Evolutionary conservation across 2,797 vertebrate species (phyloP).

Genomic region (Manis crassicaudata): DNA sequence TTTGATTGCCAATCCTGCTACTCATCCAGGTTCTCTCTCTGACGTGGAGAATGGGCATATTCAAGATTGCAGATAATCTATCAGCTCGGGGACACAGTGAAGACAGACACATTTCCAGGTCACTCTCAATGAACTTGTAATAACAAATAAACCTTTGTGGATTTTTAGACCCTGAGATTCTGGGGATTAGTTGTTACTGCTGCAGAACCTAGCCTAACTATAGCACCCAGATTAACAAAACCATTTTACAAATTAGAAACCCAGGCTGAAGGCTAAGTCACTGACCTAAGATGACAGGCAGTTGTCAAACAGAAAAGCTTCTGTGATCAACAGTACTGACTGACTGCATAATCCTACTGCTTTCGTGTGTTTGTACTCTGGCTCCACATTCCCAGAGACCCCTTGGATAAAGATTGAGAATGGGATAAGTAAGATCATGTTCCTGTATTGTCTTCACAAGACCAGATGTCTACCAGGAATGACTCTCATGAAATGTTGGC

Average conservation of each 20-base stretch:
- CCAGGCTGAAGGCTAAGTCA: not conserved
- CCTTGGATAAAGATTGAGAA: not conserved
- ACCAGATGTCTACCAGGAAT: not conserved
- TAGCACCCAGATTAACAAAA: not conserved
- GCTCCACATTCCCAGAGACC: not conserved
- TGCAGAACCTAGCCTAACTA: not conserved
- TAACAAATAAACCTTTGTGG: conserved; percentile 11
- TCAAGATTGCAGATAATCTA: not conserved
- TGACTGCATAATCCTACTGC: not conserved
- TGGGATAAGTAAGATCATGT: not conserved
- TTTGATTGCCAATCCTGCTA: not conserved
- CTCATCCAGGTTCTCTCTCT: not conserved
- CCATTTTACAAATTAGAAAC: not conserved
- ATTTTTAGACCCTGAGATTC: not conserved
- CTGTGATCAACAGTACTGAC: not conserved
- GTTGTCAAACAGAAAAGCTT: not conserved
- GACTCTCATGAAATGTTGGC: not conserved
- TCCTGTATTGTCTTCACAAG: not conserved
- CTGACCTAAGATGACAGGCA: not conserved
- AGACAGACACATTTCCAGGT: not conserved
- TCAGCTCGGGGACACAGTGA: not conserved
- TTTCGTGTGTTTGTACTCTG: not conserved
- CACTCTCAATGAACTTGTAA: not conserved
- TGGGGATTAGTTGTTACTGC: not conserved
- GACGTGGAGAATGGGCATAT: not conserved